phyloP scores from a whole-genome alignment of 1,140 invertebrate genomes.

The Drosophila arawakana region DNA sequence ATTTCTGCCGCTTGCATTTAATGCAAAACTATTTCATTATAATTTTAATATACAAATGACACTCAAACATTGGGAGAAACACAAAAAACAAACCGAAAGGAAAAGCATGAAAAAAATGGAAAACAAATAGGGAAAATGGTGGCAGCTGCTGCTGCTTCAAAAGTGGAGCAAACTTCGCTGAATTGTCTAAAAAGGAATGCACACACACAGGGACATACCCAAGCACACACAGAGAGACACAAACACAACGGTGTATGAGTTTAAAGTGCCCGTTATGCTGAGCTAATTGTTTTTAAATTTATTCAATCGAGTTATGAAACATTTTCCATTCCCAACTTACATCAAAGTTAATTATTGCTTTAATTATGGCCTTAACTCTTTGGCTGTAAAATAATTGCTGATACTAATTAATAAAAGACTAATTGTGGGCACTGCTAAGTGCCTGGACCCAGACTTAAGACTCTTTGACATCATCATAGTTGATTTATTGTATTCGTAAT shows the following conservation, averaged over 20 bases:
- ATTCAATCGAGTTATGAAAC: slow-evolving; percentile 46
- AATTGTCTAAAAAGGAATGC: slow-evolving; percentile 15
- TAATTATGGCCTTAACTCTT: slow-evolving; percentile 41
- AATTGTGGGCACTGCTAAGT: slow-evolving; percentile 34
- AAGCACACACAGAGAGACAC: background rate
- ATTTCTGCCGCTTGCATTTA: background rate
- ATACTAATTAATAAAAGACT: slow-evolving; percentile 22
- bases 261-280: slow-evolving; percentile 30
- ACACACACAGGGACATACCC: background rate
- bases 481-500: slow-evolving; percentile 61
- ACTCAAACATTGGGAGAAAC: slow-evolving; percentile 6
- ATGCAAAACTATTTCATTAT: slow-evolving; percentile 41
- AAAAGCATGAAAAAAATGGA: slow-evolving; percentile 17
- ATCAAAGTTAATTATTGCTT: slow-evolving; percentile 54
- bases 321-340: slow-evolving; percentile 27
- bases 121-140: slow-evolving; percentile 3
- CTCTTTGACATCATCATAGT: slow-evolving; percentile 38
- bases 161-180: slow-evolving; percentile 36
- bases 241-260: background rate
- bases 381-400: slow-evolving; percentile 16
- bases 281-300: slow-evolving; percentile 73
- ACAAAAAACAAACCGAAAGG: too few species aligned
- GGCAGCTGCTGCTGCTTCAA: slow-evolving; percentile 25
- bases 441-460: slow-evolving; percentile 2
- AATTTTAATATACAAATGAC: slow-evolving; percentile 35